Percentiles rank a stretch among this genome's conserved stretches.
Conservation (phyloP, 2,113 vertebrate genomes). For the Miniopterus natalensis region DNA sequence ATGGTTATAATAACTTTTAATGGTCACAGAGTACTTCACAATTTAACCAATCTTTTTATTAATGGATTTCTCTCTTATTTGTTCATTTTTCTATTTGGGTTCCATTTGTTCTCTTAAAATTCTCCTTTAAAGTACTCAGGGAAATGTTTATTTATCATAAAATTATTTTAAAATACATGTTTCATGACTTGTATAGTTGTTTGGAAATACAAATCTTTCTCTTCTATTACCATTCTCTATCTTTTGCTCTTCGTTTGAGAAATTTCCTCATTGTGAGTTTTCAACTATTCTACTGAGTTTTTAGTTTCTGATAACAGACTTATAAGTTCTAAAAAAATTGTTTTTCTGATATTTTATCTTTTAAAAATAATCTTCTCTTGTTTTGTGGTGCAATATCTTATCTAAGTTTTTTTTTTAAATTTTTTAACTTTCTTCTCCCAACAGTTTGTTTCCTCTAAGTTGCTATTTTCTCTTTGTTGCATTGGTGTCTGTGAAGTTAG, state of each 20-base stretch:
- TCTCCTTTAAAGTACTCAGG: slow-evolving; percentile 4
- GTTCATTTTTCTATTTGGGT: slow-evolving; percentile 21
- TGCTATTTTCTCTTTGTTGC: background rate
- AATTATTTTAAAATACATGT: background rate
- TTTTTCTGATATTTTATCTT: background rate
- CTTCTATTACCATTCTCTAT: background rate
- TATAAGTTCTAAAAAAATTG: background rate
- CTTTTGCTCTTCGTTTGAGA: background rate
- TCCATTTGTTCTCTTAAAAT: background rate
- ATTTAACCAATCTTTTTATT: background rate
- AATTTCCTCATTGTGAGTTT: background rate
- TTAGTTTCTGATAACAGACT: slow-evolving; percentile 1
- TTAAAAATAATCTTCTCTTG: background rate
- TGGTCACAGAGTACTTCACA: background rate
- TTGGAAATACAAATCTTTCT: background rate
- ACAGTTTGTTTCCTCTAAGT: background rate
- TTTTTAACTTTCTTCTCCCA: background rate
- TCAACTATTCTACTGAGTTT: background rate
- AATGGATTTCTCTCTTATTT: background rate
- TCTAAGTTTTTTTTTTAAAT: background rate
- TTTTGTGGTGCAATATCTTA: background rate
- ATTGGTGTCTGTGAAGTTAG: background rate
- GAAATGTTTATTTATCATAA: background rate
- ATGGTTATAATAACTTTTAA: background rate
- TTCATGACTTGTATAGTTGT: background rate